Conservation (phyloP, 2,888 invertebrate species). For the Chaetoderma sp. region DNA sequence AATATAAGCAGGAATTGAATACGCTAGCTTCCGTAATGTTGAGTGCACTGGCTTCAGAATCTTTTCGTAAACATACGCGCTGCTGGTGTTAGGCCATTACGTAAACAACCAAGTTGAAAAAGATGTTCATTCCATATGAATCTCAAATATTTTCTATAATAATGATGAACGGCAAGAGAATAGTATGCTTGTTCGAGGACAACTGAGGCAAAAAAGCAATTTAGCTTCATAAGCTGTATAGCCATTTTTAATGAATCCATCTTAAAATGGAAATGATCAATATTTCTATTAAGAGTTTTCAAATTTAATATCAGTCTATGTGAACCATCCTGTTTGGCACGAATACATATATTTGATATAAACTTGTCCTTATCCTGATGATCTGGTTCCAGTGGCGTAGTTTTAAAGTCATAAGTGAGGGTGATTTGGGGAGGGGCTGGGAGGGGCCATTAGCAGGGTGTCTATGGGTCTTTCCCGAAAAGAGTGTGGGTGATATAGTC, state of each 20-base stretch:
- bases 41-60: conserved; percentile 3
- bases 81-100: conserved; percentile 17
- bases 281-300: conserved; percentile 9
- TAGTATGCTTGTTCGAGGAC: conserved; percentile 22
- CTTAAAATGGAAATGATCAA: conserved; percentile 23
- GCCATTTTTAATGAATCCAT: conserved; percentile 20
- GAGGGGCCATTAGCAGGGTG: too few relatives aligned
- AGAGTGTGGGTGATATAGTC: too few relatives aligned
- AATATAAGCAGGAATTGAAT: conserved; percentile 4
- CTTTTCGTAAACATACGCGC: conserved; percentile 9
- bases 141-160: conserved; percentile 2
- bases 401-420: too few relatives aligned
- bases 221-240: conserved; percentile 9
- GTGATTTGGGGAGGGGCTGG: too few relatives aligned
- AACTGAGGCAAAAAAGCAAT: too few relatives aligned
- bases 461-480: too few relatives aligned
- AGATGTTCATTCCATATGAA: too few relatives aligned
- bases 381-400: neutral
- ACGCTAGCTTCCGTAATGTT: neutral
- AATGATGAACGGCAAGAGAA: conserved; percentile 7
- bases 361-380: neutral
- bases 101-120: too few relatives aligned
- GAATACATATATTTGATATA: conserved; percentile 15
- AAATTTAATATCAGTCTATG: conserved; percentile 24
- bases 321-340: too few relatives aligned